Evolutionary conservation across 1,140 invertebrate species (phyloP), one percentile per base, ranked within the genome.

Genomic region (Aplysia californica): DNA sequence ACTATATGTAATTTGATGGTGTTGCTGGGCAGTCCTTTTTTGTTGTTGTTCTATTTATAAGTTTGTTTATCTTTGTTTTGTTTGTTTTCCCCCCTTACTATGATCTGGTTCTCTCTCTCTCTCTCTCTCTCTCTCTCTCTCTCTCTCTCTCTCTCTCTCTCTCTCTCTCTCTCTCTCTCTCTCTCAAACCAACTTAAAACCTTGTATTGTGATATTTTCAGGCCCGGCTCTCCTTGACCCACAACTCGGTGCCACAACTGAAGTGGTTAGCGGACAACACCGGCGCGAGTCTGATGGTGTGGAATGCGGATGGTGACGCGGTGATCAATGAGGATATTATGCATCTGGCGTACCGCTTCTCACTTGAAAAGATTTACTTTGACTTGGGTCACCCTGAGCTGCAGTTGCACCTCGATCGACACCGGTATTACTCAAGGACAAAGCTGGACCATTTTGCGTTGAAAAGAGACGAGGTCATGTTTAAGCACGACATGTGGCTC

Each of bases 211-310:
- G 55, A 35, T 29, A n/a, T n/a, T 66, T 44, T 44, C 93, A 96
- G 0, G 93, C 97, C 26, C 91, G 95, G 94, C 95, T 31, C 93
- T 93, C 44, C 87, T 94, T 29, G 93, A 81, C 94, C 0, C 93
- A 93, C 0, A 92, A 94, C 77, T 94, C 94, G 50, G 82, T 87
- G 5, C 77, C 87, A 5, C 85, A 86, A 76, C 61, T 91, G 33
- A 88, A 87, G 79, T 89, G 90, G 90, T 77, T 90, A 36, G 84
- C 78, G 58, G 86, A 87, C 75, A 85, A 84, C 39, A 31, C 81
- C 3, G 65, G 80, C 5, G 78, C 82, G 23, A 76, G 76, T 3
- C 38, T 87, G 10, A 75, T 84, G 35, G 80, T 87, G 0, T 80
- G 77, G 75, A 80, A 87, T 56, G 75, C 74, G 33, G 77, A 76